These are phyloP conservation scores for Orthonychiurus folsomi DNA, from an alignment of 2,888 invertebrate species.

Conservation along the genomic window DNA sequence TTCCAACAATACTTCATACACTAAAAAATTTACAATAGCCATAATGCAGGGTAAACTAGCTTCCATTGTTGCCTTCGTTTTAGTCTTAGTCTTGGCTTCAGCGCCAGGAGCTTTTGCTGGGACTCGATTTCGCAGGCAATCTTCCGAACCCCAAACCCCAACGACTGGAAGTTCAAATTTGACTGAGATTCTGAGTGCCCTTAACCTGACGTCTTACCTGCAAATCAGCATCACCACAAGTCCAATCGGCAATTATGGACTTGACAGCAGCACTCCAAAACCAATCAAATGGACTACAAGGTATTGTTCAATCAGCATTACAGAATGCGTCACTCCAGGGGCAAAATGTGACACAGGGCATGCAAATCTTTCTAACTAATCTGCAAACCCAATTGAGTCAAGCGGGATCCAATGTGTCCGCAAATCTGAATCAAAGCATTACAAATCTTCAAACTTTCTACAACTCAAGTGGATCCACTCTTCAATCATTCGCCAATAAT, in stretches of 20 bases:
- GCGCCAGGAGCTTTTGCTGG: too few species aligned
- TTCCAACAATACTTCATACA: too few species aligned
- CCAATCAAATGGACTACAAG: not conserved
- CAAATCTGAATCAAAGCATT: not conserved
- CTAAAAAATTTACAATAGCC: too few species aligned
- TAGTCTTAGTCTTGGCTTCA: too few species aligned
- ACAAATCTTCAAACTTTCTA: not conserved
- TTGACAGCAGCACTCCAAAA: not conserved
- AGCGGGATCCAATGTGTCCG: not conserved
- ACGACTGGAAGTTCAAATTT: too few species aligned
- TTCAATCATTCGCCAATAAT: not conserved
- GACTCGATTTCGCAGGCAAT: too few species aligned
- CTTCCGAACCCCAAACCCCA: too few species aligned
- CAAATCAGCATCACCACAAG: not conserved
- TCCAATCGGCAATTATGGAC: not conserved
- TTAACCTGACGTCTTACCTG: conserved; percentile 1
- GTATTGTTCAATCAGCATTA: not conserved
- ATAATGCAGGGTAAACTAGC: too few species aligned
- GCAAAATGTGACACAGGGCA: not conserved
- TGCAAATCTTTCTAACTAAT: not conserved
- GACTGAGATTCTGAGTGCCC: conserved; percentile 1
- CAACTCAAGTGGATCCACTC: not conserved
- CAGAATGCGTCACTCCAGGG: not conserved
- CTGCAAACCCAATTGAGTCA: not conserved
- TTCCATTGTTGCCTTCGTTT: too few species aligned